Conservation (phyloP, 2,888 invertebrate species). For the Luffia ferchaultella region DNA sequence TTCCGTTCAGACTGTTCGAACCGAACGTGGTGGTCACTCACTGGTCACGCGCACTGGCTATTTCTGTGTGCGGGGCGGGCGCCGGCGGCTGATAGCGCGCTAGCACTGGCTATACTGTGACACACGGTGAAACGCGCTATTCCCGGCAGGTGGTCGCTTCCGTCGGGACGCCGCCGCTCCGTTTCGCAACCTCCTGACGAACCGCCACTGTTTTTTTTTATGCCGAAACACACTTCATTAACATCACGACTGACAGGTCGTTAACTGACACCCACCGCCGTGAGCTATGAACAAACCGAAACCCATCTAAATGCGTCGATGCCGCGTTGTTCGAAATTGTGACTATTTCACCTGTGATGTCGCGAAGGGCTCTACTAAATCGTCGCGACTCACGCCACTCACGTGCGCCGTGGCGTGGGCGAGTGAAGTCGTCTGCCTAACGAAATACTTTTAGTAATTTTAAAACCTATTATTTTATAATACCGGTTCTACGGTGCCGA, state of each 20-base stretch:
- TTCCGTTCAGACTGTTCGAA: constrained; percentile 33
- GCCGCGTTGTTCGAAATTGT: background rate
- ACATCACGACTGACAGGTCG: constrained; percentile 30
- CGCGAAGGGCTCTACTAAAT: constrained; percentile 28
- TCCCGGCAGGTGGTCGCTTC: constrained; percentile 63
- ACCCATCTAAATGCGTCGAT: constrained; percentile 1
- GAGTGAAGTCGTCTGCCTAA: constrained; percentile 36
- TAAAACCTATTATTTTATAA: too few species aligned
- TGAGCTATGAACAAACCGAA: constrained; percentile 23
- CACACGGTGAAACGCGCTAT: constrained; percentile 54
- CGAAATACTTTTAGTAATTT: constrained; percentile 17
- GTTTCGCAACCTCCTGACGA: constrained; percentile 39
- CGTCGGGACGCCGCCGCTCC: constrained; percentile 26
- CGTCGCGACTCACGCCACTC: constrained; percentile 15
- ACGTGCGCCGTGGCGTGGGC: constrained; percentile 26
- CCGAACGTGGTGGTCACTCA: background rate
- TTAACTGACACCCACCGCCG: constrained; percentile 17
- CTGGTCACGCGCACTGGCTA: constrained; percentile 9
- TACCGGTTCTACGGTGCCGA: too few species aligned
- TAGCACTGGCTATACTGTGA: constrained; percentile 50
- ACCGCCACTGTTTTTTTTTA: background rate
- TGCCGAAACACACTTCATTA: constrained; percentile 33
- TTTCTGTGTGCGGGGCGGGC: constrained; percentile 36
- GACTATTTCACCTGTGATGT: background rate
- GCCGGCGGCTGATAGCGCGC: constrained; percentile 55